Conservation (phyloP, 1,140 invertebrate genomes). For the Drosophila bifasciata region DNA sequence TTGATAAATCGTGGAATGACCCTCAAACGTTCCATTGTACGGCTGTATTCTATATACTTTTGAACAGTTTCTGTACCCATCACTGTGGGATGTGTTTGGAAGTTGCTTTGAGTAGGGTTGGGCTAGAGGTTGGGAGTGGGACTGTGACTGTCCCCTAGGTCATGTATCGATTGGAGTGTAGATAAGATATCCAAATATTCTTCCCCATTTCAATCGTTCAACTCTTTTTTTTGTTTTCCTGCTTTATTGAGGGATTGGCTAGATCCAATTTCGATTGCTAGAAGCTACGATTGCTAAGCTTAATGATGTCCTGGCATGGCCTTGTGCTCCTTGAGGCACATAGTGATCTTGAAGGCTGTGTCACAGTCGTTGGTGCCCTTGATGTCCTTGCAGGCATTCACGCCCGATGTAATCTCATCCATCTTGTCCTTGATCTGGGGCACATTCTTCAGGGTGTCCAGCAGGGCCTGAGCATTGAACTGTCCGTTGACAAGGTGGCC, state of each 20-base stretch:
- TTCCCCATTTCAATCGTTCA: neutral
- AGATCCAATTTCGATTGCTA: too few species aligned
- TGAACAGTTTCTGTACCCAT: conserved; percentile 10
- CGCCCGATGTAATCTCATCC: conserved; percentile 55
- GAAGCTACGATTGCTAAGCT: too few species aligned
- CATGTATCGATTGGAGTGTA: conserved; percentile 9
- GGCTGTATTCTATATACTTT: neutral
- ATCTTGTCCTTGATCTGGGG: conserved; percentile 61
- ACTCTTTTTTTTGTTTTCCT: conserved; percentile 1
- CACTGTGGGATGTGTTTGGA: conserved; percentile 3
- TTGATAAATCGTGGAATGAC: conserved; percentile 67
- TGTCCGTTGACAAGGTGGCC: conserved; percentile 64
- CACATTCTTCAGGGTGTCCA: conserved; percentile 52
- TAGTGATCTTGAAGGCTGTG: conserved; percentile 69
- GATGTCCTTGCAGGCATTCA: conserved; percentile 66
- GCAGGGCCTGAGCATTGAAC: conserved; percentile 60
- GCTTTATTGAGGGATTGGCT: conserved; percentile 30
- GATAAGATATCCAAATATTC: too few species aligned
- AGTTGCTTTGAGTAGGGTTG: conserved; percentile 11
- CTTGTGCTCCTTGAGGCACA: conserved; percentile 76
- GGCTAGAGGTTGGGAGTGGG: conserved; percentile 7
- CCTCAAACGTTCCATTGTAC: conserved; percentile 3
- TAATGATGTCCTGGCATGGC: conserved; percentile 32
- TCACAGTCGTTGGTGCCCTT: conserved; percentile 73
- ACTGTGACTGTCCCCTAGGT: neutral